Percentiles rank a stretch among this genome's conserved stretches.
These are phyloP conservation scores for Eilema depressum DNA, from an alignment of 2,888 invertebrate species.

Conservation along the genomic window DNA sequence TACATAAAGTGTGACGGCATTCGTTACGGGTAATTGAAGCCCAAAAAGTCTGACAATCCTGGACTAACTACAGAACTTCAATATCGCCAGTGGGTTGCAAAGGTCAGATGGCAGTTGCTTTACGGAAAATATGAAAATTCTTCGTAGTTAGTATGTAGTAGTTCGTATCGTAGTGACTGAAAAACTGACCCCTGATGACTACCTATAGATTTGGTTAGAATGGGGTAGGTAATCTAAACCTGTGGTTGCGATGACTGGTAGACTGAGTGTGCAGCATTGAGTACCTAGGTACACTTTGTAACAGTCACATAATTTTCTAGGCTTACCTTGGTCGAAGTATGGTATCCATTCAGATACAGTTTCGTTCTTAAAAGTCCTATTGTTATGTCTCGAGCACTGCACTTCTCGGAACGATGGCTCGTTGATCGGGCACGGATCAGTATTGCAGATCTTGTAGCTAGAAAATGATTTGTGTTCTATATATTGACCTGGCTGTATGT, in stretches of 20 bases:
- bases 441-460: constrained; percentile 93
- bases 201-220: neutral
- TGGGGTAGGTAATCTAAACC: too few relatives aligned
- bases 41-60: neutral
- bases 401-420: constrained; percentile 91
- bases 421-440: constrained; percentile 90
- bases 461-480: constrained; percentile 36
- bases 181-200: too few relatives aligned
- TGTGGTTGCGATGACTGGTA: neutral
- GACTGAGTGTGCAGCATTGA: neutral
- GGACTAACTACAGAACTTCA: neutral
- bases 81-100: neutral
- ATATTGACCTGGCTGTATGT: neutral
- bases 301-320: neutral
- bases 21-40: neutral
- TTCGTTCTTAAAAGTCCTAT: constrained; percentile 89
- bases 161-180: too few relatives aligned
- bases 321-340: constrained; percentile 90
- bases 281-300: neutral
- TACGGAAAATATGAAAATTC: neutral
- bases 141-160: too few relatives aligned
- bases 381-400: constrained; percentile 92
- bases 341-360: constrained; percentile 90
- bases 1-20: neutral
- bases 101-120: neutral